Conservation (phyloP, 2,113 vertebrate genomes). For the Corythornis cristatus region DNA sequence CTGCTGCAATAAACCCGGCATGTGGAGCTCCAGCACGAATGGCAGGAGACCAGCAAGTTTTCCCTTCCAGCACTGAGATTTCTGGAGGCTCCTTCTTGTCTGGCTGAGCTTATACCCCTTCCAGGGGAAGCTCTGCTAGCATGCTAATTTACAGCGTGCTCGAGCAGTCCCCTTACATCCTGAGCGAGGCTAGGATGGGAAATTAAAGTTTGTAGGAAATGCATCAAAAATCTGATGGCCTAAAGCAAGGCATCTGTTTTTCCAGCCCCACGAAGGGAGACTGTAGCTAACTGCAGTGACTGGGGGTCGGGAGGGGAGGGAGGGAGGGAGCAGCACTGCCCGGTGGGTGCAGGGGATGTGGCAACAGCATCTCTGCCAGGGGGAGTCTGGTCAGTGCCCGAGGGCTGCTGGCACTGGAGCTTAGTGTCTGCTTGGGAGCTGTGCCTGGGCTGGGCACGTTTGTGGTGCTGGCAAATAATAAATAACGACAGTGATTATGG, state of each 20-base stretch:
- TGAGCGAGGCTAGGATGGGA: not conserved
- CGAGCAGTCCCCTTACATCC: conserved; percentile 15
- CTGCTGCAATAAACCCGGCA: not conserved
- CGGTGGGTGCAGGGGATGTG: rapidly evolving
- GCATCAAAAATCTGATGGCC: conserved; percentile 34
- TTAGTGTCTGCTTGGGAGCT: not conserved
- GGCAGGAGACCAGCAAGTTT: not conserved
- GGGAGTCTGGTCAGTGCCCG: not conserved
- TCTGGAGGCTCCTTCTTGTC: conserved; percentile 40
- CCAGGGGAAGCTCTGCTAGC: conserved; percentile 18
- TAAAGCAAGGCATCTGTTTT: conserved; percentile 45
- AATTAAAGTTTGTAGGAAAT: conserved; percentile 43
- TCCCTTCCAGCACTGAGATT: conserved; percentile 10
- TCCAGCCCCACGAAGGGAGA: not conserved
- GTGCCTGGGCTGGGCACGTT: not conserved
- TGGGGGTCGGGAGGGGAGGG: not conserved
- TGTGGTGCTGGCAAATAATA: not conserved
- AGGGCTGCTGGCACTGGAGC: not conserved
- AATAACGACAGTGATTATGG: not conserved
- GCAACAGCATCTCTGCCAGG: rapidly evolving
- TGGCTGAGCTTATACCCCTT: conserved; percentile 41
- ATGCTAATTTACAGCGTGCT: conserved; percentile 22
- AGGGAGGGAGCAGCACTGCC: rapidly evolving
- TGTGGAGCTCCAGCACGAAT: not conserved
- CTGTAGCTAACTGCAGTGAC: not conserved